Evolutionary conservation across 64 coral and sea anemone genomes (phyloP), one percentile per base, ranked within the genome.

Genomic region (Astreopora myriophthalma): DNA sequence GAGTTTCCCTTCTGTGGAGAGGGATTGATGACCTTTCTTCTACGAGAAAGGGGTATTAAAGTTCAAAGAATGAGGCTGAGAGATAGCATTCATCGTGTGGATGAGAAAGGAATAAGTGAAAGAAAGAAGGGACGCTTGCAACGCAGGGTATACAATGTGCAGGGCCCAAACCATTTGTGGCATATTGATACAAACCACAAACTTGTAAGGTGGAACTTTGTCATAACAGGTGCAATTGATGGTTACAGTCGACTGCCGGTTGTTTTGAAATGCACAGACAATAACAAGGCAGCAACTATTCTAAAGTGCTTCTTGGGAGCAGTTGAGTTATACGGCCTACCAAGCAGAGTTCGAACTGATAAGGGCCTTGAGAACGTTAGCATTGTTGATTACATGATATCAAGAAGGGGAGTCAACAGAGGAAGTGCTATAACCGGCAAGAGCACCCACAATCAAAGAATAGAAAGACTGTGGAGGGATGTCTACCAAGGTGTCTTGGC

Each of bases 321-420:
- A 74, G 93, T 94, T 28, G 25, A 90, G 17, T 34, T 12, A 13
- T 94, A 68, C 78, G 93, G 93, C 14, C 77, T 90, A 48, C 93
- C 93, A 90, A 95, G 88, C 68, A 76, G 93, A 80, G 71, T 95
- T 49, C 33, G 80, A 91, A 95, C 80, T 36, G 93, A 95, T 71
- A 85, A 90, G 75, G 87, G 72, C 3, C 61, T 68, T 60, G 93
- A 94, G 51, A 94, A 94, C 78, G 93, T 95, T 35, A 44, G 39
- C 3, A 91, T 91, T 34, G 93, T 69, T 13, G 93, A 95, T 29
- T 86, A 91, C 48, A 91, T 91, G 88, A 95, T 91, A 78, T 90
- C 73, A 61, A 89, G 69, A 46, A 95, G 93, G 16, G 88, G 88
- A 14, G 48, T 36, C 11, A 87, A 95, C 79, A 90, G 87, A 58